Percentiles rank a stretch among this genome's conserved stretches.
Conservation (phyloP, 2,888 invertebrate species). For the Glyphotaelius pellucidus region DNA sequence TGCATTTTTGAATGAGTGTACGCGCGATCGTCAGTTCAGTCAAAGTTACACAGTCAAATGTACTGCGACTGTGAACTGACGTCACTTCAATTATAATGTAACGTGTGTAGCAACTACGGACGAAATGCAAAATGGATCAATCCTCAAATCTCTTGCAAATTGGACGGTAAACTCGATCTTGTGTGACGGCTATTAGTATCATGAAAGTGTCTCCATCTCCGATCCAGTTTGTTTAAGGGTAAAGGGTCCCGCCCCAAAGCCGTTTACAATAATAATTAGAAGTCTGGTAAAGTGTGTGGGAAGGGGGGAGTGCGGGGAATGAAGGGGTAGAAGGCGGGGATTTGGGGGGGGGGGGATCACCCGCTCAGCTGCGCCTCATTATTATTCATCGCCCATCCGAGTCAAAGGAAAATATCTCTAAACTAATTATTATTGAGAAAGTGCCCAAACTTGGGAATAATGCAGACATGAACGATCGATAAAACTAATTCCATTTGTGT, state of each 20-base stretch:
- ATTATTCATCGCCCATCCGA: conserved; percentile 6
- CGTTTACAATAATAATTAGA: neutral
- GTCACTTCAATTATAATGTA: no score
- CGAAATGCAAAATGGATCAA: no score
- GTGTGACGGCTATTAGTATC: neutral
- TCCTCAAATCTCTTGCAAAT: no score
- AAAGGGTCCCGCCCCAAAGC: neutral
- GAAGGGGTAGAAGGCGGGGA: no score
- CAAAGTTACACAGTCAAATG: no score
- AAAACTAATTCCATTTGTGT: neutral
- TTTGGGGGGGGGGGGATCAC: neutral
- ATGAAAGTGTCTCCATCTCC: neutral
- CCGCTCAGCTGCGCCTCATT: conserved; percentile 11
- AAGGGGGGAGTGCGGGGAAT: neutral
- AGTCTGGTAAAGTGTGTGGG: neutral
- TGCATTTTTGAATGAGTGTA: no score
- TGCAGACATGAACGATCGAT: neutral
- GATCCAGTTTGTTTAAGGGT: neutral
- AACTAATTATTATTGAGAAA: neutral
- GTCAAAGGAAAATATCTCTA: neutral
- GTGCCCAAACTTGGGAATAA: conserved; percentile 1
- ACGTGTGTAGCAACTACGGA: no score
- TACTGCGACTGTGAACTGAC: no score
- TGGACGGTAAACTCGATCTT: no score
- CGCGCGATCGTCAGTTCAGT: no score